Evolutionary conservation across 2,888 invertebrate genomes (phyloP).

Genomic region (Chironomus riparius): DNA sequence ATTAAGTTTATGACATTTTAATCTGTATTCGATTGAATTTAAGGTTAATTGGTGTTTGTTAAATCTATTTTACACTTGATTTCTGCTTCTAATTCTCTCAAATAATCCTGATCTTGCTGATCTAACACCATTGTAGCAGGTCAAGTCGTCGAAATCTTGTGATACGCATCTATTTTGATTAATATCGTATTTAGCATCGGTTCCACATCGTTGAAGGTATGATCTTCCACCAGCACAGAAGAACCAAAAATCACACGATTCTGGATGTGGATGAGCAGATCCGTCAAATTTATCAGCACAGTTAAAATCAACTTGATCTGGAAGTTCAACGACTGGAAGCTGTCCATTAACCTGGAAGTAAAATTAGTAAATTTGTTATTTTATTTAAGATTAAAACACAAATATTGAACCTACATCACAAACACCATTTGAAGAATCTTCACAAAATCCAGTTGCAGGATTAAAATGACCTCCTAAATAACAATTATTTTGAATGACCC

Average conservation of each 20-base stretch:
- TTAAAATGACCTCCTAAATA: not conserved
- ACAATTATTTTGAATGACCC: not conserved
- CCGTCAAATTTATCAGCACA: not conserved
- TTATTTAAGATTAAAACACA: too few species aligned
- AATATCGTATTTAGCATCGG: not conserved
- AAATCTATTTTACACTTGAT: too few species aligned
- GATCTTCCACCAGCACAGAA: not conserved
- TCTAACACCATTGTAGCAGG: not conserved
- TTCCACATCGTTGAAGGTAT: not conserved
- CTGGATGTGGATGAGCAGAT: not conserved
- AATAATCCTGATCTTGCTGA: too few species aligned
- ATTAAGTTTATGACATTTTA: not conserved
- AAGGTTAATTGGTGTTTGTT: too few species aligned
- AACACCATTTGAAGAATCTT: not conserved
- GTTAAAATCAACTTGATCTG: not conserved
- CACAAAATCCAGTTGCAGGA: not conserved
- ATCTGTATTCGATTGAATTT: too few species aligned
- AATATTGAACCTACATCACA: not conserved
- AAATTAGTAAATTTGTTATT: too few species aligned
- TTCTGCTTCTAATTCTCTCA: too few species aligned
- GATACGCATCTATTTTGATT: not conserved
- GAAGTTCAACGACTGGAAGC: not conserved
- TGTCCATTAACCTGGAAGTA: not conserved
- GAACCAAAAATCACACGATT: conserved; percentile 13
- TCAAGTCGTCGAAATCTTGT: not conserved